Percentiles rank a stretch among this genome's conserved stretches.
Evolutionary conservation across 2,888 invertebrate species (phyloP).

Genomic region (Octonoba sinensis): DNA sequence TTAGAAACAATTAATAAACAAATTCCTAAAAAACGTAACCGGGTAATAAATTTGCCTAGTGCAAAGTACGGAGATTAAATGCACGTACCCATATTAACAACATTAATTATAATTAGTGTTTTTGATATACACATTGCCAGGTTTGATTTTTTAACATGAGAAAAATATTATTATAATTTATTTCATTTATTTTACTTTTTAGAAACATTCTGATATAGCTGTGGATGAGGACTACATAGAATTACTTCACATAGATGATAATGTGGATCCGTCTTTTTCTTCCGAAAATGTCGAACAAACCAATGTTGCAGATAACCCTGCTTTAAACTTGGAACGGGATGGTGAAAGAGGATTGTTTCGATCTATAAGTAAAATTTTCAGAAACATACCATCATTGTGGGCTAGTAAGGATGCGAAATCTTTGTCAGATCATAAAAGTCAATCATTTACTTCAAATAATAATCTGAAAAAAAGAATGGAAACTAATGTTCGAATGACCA

Average conservation of each 20-base stretch:
- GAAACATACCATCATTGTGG: constrained; percentile 44
- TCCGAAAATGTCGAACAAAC: background rate
- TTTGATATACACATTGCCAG: background rate
- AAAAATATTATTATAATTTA: background rate
- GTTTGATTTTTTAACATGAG: background rate
- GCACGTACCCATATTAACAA: background rate
- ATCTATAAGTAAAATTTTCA: constrained; percentile 51
- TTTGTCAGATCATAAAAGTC: background rate
- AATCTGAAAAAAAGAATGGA: constrained; percentile 2
- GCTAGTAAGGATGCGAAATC: constrained; percentile 9
- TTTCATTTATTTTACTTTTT: constrained; percentile 7
- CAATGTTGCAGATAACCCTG: too few species aligned
- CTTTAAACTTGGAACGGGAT: background rate
- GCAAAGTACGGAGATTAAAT: too few species aligned
- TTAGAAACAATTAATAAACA: too few species aligned
- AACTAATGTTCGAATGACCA: background rate
- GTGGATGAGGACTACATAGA: constrained; percentile 32
- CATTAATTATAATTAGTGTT: background rate
- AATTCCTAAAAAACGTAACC: too few species aligned
- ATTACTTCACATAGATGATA: constrained; percentile 29
- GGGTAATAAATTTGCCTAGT: too few species aligned
- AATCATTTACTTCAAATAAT: constrained; percentile 10
- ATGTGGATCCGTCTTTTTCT: background rate
- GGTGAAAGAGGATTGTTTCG: constrained; percentile 7
- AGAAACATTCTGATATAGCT: background rate